Conservation (phyloP, 2,888 invertebrate species). For the Callosobruchus maculatus region DNA sequence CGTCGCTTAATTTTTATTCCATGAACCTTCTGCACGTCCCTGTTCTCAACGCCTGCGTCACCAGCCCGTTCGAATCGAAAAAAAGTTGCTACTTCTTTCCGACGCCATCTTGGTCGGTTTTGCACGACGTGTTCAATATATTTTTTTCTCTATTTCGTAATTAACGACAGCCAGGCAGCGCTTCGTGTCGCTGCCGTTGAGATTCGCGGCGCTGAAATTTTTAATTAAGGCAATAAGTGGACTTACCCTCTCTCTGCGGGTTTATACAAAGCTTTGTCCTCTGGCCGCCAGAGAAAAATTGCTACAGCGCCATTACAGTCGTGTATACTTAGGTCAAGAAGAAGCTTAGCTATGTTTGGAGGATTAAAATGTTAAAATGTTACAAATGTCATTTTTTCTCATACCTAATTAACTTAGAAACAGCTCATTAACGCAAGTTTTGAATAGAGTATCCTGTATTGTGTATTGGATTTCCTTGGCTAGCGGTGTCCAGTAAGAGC, state of each 20-base stretch:
- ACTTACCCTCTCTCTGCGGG: neutral
- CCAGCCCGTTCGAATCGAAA: neutral
- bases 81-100: neutral
- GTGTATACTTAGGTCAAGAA: neutral
- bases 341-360: no score
- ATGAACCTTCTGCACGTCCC: no score
- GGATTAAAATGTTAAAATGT: no score
- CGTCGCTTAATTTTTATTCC: no score
- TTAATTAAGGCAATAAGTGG: neutral
- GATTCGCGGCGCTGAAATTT: neutral
- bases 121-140: neutral
- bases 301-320: neutral
- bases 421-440: no score
- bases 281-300: neutral
- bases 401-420: no score
- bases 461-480: no score
- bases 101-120: neutral
- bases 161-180: neutral
- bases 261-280: neutral
- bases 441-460: no score
- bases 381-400: no score
- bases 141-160: neutral
- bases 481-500: no score
- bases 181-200: neutral
- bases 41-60: neutral